Percentiles rank a stretch among this genome's conserved stretches.
Evolutionary conservation across 1,140 invertebrate species (phyloP).

Genomic region (Micrasema longulum): DNA sequence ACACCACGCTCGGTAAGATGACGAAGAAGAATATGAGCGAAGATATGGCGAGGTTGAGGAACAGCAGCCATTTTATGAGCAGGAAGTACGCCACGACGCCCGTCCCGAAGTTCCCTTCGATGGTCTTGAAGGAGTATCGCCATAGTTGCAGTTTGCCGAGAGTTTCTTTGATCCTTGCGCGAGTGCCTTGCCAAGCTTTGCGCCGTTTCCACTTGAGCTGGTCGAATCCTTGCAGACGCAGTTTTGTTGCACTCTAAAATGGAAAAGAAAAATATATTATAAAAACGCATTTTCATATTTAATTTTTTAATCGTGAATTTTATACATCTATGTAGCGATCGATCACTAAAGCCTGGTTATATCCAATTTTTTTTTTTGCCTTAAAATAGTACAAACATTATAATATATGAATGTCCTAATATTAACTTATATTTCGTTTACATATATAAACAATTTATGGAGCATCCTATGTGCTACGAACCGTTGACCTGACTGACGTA

Average conservation of each 20-base stretch:
- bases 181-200: constrained; percentile 76
- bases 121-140: constrained; percentile 76
- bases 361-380: too few species aligned
- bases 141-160: constrained; percentile 79
- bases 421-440: too few species aligned
- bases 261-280: too few species aligned
- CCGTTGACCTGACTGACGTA: too few species aligned
- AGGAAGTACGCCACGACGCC: constrained; percentile 85
- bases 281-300: too few species aligned
- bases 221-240: constrained; percentile 81
- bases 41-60: constrained; percentile 79
- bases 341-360: too few species aligned
- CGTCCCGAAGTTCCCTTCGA: constrained; percentile 85
- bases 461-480: too few species aligned
- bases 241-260: constrained; percentile 79
- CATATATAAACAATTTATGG: too few species aligned
- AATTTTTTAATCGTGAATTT: too few species aligned
- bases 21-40: constrained; percentile 75
- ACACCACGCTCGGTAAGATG: constrained; percentile 74
- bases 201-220: constrained; percentile 81
- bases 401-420: too few species aligned
- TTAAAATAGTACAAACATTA: too few species aligned
- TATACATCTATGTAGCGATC: too few species aligned
- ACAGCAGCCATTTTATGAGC: constrained; percentile 84
- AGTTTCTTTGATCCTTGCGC: constrained; percentile 70